Evolutionary conservation across 2,797 vertebrate species (phyloP).

Genomic region (Champsocephalus esox): DNA sequence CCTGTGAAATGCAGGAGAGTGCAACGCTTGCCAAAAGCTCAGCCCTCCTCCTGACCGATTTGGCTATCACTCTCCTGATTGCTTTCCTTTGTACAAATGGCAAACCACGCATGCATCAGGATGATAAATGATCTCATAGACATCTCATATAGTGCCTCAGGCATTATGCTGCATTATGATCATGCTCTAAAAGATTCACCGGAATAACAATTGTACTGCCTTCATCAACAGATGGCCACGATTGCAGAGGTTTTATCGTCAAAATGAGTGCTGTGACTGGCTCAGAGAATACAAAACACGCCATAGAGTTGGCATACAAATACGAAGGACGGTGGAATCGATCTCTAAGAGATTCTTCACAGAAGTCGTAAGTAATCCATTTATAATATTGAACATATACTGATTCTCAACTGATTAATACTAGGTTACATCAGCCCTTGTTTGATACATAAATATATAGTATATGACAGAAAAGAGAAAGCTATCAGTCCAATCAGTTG

Average conservation of each 20-base stretch:
- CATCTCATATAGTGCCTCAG: not conserved
- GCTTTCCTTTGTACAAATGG: not conserved
- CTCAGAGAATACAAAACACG: conserved; percentile 93
- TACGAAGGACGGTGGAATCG: conserved; percentile 90
- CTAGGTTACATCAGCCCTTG: not conserved
- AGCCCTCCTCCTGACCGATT: conserved; percentile 22
- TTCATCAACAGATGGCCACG: conserved; percentile 91
- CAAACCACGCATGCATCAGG: not conserved
- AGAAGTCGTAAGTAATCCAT: conserved; percentile 90
- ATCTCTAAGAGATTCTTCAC: conserved; percentile 97
- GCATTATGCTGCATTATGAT: not conserved
- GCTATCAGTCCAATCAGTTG: not conserved
- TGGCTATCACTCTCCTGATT: conserved; percentile 10
- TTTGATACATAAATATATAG: no score
- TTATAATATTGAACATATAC: not conserved
- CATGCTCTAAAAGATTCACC: not conserved
- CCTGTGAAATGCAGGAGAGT: conserved; percentile 19
- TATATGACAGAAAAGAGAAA: not conserved
- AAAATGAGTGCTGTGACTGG: conserved; percentile 93
- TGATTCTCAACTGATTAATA: not conserved
- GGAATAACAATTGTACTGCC: not conserved
- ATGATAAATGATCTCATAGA: not conserved
- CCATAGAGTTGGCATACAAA: conserved; percentile 91
- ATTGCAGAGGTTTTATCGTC: conserved; percentile 93
- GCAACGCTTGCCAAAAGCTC: conserved; percentile 32